Evolutionary conservation across 2,888 invertebrate species (phyloP), one percentile per base, ranked within the genome.

Genomic region (Ectemnius lituratus): DNA sequence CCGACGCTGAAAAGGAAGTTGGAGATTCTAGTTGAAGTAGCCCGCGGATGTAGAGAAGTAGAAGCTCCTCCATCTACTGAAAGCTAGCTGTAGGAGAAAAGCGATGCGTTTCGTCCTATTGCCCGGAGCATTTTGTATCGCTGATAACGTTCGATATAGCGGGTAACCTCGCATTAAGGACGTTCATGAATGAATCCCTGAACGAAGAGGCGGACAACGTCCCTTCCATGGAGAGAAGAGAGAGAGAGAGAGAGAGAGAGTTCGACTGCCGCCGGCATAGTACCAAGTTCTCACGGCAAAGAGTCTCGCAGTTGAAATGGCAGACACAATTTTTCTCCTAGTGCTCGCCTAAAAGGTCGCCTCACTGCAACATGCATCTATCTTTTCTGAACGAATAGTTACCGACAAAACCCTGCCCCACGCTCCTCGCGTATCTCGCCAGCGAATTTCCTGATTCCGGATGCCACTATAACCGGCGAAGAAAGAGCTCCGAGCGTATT

Each of bases 141-240:
- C 65, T 73, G 78, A 79, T 75, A 78, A 73, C 70, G 61, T 60
- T 56, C 67, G 60, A 59, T 74, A 74, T 20, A 28, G 67, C n/a
- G 14, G 57, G 47, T 47, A 62, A 69, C 62, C 67, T 66, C 16
- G 49, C 62, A 5, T 23, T 20, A 16, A 18, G 57, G 62, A 66
- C 62, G 37, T 62, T 62, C n/a, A 62, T n/a, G 76, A 75, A 70
- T 27, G 75, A 67, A 46, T 14, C 23, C 57, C 37, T 37, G 76
- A 76, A 71, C 45, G 65, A 71, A 70, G 56, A 62, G 52, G n/a
- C 67, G 58, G 37, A 8, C 37, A 37, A 1, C 37, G 16, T 52
- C 52, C 16, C 52, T 16, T 4, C 16, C 16, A 13, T 13, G 5
- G 52, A 14, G 52, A 23, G n/a, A n/a, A n/a, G n/a, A n/a, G n/a